Evolutionary conservation across 2,113 vertebrate genomes (phyloP), one percentile per base, ranked within the genome.

Genomic region (Scatophagus argus): DNA sequence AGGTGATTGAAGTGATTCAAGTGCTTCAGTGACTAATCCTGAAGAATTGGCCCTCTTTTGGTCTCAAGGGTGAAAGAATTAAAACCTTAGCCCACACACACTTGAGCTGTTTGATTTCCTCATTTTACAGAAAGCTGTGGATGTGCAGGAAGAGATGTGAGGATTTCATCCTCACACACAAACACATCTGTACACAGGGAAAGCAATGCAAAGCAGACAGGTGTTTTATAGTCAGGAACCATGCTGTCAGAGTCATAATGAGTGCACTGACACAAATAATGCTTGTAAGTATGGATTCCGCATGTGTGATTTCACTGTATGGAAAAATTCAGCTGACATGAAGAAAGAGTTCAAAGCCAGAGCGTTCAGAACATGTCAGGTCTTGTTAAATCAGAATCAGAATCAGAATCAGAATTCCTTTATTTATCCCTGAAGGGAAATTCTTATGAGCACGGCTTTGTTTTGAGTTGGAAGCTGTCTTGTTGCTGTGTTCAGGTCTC

Each of bases 1-100:
- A 72, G 51, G 46, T 76, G 44, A 64, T 71, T 78, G 29, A 72
- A 73, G 56, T 47, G 60, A 61, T 65, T 82, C 31, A 75, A 84
- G 74, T 63, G 61, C 44, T 38, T 72, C 56, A 34, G 52, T 74
- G 63, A 68, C 44, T 49, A 76, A 78, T 23, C 0, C 46, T 52
- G 32, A 74, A 64, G 31, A 70, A 47, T 5, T 14, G 49, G 52
- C 27, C 34, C 44, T 47, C 21, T 39, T 44, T 65, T 41, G 32
- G 34, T 67, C 25, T 81, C 69, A 21, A 65, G 74, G 31, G 63
- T 23, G 55, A 34, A 62, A 83, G 47, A 72, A 71, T 72, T 63
- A 61, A 80, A 84, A 46, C 47, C 36, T 69, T 7, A 4, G 49
- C 71, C 66, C 75, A 31, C 34, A 19, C 31, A 16, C 34, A 21